Evolutionary conservation across 2,113 vertebrate species (phyloP).

Genomic region (Rafetus swinhoei): DNA sequence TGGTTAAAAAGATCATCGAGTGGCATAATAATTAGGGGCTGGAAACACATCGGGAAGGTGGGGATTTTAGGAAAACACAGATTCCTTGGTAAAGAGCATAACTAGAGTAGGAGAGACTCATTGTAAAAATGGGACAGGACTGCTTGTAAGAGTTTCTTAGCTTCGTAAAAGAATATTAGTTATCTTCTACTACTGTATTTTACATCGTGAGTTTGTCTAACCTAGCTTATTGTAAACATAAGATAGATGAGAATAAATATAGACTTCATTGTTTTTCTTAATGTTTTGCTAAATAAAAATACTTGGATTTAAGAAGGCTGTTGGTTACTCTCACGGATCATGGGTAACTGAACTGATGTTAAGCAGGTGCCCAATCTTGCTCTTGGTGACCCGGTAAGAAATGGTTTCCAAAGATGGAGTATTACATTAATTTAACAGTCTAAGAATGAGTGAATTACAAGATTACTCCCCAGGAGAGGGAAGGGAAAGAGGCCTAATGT

Average conservation of each 20-base stretch:
- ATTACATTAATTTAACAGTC: not conserved
- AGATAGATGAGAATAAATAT: not conserved
- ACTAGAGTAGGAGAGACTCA: not conserved
- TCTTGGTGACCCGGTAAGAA: rapidly evolving
- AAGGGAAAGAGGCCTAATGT: not conserved
- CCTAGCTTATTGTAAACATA: not conserved
- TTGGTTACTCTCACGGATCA: not conserved
- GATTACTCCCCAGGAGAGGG: not conserved
- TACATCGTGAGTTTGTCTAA: not conserved
- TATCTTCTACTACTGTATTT: not conserved
- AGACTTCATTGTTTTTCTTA: not conserved
- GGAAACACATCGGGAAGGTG: too few relatives aligned
- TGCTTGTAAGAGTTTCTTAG: not conserved
- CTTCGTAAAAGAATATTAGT: not conserved
- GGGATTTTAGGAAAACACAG: too few relatives aligned
- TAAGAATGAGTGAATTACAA: not conserved
- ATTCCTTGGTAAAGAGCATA: not conserved
- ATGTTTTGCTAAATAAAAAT: not conserved
- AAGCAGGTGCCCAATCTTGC: rapidly evolving
- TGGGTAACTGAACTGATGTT: not conserved
- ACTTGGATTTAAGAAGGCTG: not conserved
- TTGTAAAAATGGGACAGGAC: rapidly evolving
- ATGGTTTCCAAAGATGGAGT: rapidly evolving
- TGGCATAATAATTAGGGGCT: too few relatives aligned
- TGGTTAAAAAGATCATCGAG: not conserved